Percentiles rank a stretch among this genome's conserved stretches.
Evolutionary conservation across 2,797 vertebrate genomes (phyloP).

Genomic region (Anguilla anguilla): DNA sequence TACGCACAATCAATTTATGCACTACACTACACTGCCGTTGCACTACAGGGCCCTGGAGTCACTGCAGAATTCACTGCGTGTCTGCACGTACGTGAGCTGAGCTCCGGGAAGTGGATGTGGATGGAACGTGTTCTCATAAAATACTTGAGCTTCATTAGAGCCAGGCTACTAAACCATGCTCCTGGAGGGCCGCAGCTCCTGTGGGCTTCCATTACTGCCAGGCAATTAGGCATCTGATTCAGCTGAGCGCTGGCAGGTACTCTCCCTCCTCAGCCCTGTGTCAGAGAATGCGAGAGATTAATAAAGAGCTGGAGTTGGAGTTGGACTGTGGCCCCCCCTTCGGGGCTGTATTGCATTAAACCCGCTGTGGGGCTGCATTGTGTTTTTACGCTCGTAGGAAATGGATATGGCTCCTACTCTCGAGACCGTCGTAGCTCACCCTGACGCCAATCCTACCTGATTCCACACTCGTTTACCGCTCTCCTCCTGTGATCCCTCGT

Average conservation of each 20-base stretch:
- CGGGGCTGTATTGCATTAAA: neutral
- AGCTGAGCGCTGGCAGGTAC: neutral
- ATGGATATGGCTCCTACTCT: slow-evolving; percentile 6
- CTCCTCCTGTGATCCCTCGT: neutral
- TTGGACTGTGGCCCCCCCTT: neutral
- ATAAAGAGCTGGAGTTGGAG: neutral
- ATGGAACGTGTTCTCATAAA: neutral
- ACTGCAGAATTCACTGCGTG: neutral
- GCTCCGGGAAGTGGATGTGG: neutral
- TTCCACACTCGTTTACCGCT: neutral
- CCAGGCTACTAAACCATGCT: neutral
- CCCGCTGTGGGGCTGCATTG: neutral
- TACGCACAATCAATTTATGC: neutral
- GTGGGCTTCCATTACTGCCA: neutral
- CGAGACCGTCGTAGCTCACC: neutral
- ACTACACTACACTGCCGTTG: neutral
- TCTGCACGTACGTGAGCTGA: neutral
- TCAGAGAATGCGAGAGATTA: neutral
- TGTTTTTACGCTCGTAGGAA: neutral
- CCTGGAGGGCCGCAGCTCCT: neutral
- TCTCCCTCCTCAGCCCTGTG: neutral
- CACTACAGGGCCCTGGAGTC: neutral
- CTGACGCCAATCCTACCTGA: neutral
- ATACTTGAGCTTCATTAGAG: neutral
- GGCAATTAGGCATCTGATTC: neutral